Evolutionary conservation across 2,888 invertebrate species (phyloP), one percentile per base, ranked within the genome.

Genomic region (Pecten maximus): DNA sequence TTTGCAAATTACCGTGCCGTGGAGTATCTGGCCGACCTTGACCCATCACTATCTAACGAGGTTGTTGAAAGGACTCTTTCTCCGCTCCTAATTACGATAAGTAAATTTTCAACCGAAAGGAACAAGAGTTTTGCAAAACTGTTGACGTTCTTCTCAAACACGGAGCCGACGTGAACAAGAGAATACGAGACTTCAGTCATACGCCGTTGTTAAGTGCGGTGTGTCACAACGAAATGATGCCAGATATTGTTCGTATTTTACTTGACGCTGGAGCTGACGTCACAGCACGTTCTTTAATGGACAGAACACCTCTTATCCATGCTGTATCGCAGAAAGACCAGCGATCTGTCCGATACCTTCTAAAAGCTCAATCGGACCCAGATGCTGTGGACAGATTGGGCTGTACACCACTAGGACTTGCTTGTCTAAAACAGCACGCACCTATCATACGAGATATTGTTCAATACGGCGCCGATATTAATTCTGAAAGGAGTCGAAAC

Each of bases 251-350:
- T 74, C 28, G 74, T 35, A 35, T 74, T 74, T 74, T 74, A 74
- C 74, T 74, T 74, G 74, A 74, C 35, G 74, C 74, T 74, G 74
- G 74, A 28, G 74, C 74, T 35, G 74, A 74, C 74, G 74, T 74
- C 74, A 35, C 74, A 4, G 35, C 74, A 15, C 74, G 74, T 74
- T 74, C 74, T 74, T 74, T 28, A 16, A 74, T 74, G 74, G 28
- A 74, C 74, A 28, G 74, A 8, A 74, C 74, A 1, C 74, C 74
- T 35, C 74, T 74, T 74, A 74, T 74, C 23, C 28, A 23, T 6
- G 74, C 74, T 10, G 74, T 74, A 2, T 74, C 74, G 6, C 28
- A 74, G 28, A 74, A 74, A 10, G 74, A 74, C 35, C 35, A 74
- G 15, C 74, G 35, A 28, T 74, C 74, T 10, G 74, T 74, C 8